Base-by-base conservation (phyloP, 2,113 vertebrate species). In the Salvelinus namaycush region DNA sequence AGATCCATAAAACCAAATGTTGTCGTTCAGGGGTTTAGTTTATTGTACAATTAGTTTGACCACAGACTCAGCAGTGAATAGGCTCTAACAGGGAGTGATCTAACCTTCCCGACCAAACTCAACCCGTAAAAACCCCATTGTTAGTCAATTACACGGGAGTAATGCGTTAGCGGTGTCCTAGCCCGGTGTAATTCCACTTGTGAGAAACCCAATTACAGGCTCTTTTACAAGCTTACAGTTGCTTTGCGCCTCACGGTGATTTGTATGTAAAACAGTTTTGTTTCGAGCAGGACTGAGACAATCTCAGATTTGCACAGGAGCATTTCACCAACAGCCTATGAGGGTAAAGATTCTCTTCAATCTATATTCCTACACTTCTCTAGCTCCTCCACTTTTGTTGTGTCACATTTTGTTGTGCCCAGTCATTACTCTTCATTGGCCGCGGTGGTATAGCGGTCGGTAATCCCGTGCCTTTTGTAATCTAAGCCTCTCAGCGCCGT, bases 401-500 rank as follows among this genome's bases (percentile, higher is more conserved):
- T 54, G 49, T 13, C 16, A 54, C 16, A 54, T 54, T 54, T 54
- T 16, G 49, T 54, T 54, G 51, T 14, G 51, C 16, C 51, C 2
- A 54, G 51, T 54, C 51, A 54, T 54, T 54, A 54, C 51, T 16
- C 18, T 54, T 54, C 16, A 6, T 62, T 62, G 59, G 18, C 20
- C n/a, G 3, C 5, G 59, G 59, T 62, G 81, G 79, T 87, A 86
- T 78, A 82, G 74, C 74, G 49, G 77, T 85, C 62, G 65, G 68
- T 91, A 92, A 92, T 89, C 91, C 87, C 64, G 39, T 81, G 79
- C 49, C 75, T 48, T 68, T 73, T 16, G 16, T 62, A 62, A 62
- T 73, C 72, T 89, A 91, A 91, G 86, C 90, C 84, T 89, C 88
- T 89, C 82, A 88, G 87, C 74, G 27, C 87, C 89, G 91, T 91